Conservation (phyloP, 2,888 invertebrate genomes). For the Callimorpha dominula region DNA sequence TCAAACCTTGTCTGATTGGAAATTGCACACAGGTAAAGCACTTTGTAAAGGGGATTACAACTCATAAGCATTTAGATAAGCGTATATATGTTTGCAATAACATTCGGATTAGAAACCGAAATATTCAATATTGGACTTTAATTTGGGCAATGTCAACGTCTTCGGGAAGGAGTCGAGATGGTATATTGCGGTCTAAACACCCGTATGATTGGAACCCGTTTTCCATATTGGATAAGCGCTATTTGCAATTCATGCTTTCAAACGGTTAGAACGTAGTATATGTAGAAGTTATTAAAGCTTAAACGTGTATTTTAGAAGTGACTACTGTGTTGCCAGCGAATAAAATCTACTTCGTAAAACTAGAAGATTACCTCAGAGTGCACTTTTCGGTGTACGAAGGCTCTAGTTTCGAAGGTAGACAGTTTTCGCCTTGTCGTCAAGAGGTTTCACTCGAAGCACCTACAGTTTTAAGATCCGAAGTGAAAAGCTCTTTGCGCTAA, state of each 20-base stretch:
- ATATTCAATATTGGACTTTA: constrained; percentile 68
- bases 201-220: constrained; percentile 69
- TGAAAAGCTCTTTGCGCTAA: constrained; percentile 48
- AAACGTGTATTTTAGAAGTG: constrained; percentile 4
- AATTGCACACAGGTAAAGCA: no score
- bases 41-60: background rate
- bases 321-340: constrained; percentile 13
- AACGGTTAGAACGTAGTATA: constrained; percentile 34
- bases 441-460: constrained; percentile 34
- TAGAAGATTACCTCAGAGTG: constrained; percentile 46
- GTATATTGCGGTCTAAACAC: constrained; percentile 69
- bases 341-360: constrained; percentile 31
- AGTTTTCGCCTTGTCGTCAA: constrained; percentile 41
- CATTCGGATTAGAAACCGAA: constrained; percentile 53
- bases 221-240: constrained; percentile 63
- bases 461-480: constrained; percentile 39
- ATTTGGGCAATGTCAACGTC: constrained; percentile 68
- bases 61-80: background rate
- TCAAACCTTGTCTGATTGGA: no score
- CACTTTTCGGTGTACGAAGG: constrained; percentile 47
- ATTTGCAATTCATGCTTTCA: constrained; percentile 74
- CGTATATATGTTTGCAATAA: constrained; percentile 37
- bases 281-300: constrained; percentile 27
- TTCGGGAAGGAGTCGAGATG: constrained; percentile 53
- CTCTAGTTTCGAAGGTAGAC: constrained; percentile 41